These are phyloP conservation scores for Orchesella cincta DNA, from an alignment of 1,140 invertebrate species.

Conservation along the genomic window DNA sequence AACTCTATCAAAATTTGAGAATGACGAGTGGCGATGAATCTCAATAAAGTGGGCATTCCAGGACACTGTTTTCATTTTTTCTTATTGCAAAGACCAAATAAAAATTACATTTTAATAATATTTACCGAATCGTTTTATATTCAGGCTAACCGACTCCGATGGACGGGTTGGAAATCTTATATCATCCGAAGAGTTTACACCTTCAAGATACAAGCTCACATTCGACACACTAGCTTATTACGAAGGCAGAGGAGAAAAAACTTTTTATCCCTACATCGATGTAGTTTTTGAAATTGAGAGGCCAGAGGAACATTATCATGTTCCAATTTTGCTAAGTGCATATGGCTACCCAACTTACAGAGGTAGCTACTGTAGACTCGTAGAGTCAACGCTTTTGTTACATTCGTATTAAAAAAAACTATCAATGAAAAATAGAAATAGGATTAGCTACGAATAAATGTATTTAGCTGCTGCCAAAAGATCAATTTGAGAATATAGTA, in stretches of 20 bases:
- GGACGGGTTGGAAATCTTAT: slow-evolving; percentile 69
- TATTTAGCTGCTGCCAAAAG: too few species aligned
- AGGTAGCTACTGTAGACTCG: too few species aligned
- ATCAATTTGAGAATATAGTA: too few species aligned
- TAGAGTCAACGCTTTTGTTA: too few species aligned
- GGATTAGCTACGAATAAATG: too few species aligned
- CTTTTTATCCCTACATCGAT: slow-evolving; percentile 76
- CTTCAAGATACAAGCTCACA: slow-evolving; percentile 72
- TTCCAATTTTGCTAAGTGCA: slow-evolving; percentile 76
- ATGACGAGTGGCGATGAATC: slow-evolving; percentile 22
- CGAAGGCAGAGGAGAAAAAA: slow-evolving; percentile 60
- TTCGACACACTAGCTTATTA: slow-evolving; percentile 76
- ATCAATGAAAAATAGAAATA: too few species aligned
- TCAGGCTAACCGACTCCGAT: slow-evolving; percentile 65
- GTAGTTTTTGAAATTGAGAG: slow-evolving; percentile 73
- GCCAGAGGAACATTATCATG: slow-evolving; percentile 71
- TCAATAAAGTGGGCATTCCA: too few species aligned
- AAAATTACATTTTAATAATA: too few species aligned
- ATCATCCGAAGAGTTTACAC: slow-evolving; percentile 62
- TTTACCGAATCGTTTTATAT: slow-evolving; percentile 42
- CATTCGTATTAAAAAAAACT: too few species aligned
- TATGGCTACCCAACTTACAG: slow-evolving; percentile 79
- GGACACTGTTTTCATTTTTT: slow-evolving; percentile 34
- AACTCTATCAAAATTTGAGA: slow-evolving; percentile 23
- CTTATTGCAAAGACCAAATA: not conserved